A percentile compares a stretch with the other conserved stretches of the same genome.
Conservation (phyloP, 2,797 vertebrate genomes). For the Syndactyla subalaris region DNA sequence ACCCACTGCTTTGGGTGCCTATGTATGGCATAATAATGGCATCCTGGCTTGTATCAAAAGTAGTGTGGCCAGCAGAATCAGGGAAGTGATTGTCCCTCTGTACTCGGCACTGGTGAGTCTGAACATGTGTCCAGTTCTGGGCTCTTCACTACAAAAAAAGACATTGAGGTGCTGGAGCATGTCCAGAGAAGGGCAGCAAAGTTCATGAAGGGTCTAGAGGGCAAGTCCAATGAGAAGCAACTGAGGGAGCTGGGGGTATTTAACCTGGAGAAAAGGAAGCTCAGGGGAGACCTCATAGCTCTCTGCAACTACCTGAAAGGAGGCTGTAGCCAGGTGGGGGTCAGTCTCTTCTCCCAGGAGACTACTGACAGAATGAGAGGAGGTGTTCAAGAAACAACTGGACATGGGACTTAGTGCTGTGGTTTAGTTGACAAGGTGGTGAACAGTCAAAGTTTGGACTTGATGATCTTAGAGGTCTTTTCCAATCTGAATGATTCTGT, state of each 20-base stretch:
- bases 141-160: no score
- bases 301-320: background rate
- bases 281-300: background rate
- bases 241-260: background rate
- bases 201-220: background rate
- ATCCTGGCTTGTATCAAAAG: background rate
- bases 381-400: background rate
- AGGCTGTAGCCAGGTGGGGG: background rate
- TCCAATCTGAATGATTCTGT: background rate
- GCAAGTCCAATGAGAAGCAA: background rate
- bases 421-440: background rate
- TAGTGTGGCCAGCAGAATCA: background rate
- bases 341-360: background rate
- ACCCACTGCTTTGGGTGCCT: background rate
- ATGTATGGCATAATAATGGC: background rate
- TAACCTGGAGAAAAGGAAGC: background rate
- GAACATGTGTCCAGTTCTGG: background rate
- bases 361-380: background rate
- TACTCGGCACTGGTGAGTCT: accelerated
- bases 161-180: accelerated
- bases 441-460: background rate
- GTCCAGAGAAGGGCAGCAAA: background rate
- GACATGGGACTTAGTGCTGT: background rate
- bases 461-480: background rate
- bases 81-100: accelerated